Percentiles rank a stretch among this genome's conserved stretches.
phyloP scores from a whole-genome alignment of 2,888 invertebrate genomes.

The Adineta ricciae region DNA sequence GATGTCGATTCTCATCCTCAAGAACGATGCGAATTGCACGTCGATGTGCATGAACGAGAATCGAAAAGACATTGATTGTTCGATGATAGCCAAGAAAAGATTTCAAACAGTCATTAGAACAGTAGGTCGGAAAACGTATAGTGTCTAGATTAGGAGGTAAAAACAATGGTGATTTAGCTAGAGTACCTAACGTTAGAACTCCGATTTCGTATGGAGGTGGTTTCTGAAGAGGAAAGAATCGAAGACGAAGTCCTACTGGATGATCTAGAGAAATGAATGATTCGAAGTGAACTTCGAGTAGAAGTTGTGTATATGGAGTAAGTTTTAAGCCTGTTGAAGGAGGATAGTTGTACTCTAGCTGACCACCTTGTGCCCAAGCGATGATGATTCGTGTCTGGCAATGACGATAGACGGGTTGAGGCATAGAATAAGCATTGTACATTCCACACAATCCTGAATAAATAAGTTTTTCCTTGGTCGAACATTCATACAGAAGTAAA shows the following conservation, averaged over 20 bases:
- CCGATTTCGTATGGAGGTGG: conserved; percentile 7
- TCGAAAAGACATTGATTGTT: background rate
- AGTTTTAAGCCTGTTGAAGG: background rate
- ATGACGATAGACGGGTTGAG: background rate
- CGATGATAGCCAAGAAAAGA: background rate
- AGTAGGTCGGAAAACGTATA: background rate
- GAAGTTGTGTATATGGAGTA: background rate
- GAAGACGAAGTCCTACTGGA: background rate
- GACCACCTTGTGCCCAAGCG: conserved; percentile 6
- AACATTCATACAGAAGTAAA: conserved; percentile 17
- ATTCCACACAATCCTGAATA: background rate
- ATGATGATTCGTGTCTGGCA: conserved; percentile 4
- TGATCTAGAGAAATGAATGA: background rate
- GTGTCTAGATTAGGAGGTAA: background rate
- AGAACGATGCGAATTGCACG: background rate
- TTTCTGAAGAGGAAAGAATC: background rate
- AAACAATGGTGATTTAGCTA: background rate
- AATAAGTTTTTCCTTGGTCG: background rate
- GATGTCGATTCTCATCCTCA: background rate
- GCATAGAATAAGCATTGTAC: background rate
- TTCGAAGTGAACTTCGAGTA: background rate
- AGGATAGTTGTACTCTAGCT: background rate
- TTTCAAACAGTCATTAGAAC: conserved; percentile 17
- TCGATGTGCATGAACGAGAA: conserved; percentile 1
- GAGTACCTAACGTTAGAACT: background rate